A percentile compares a stretch with the other conserved stretches of the same genome.
Evolutionary conservation across 2,113 vertebrate genomes (phyloP).

Genomic region (Lepidothrix coronata): DNA sequence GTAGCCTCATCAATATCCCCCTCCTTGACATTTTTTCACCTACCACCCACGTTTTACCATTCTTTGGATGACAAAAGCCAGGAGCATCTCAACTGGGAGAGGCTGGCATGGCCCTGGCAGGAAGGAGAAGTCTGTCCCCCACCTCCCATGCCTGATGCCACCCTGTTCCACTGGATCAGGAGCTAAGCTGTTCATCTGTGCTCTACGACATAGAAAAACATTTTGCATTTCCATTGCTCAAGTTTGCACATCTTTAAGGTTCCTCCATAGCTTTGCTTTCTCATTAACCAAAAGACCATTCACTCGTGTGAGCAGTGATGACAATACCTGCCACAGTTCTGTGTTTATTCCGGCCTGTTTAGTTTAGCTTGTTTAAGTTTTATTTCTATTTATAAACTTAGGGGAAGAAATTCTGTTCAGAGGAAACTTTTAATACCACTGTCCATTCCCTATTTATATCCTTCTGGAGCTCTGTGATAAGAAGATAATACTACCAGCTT

Average conservation of each 20-base stretch:
- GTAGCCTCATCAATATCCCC: background rate
- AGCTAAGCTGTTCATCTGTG: background rate
- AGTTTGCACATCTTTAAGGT: background rate
- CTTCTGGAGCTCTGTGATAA: background rate
- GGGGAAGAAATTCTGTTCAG: background rate
- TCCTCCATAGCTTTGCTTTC: background rate
- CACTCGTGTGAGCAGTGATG: accelerated
- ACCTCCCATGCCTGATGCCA: accelerated
- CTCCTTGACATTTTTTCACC: background rate
- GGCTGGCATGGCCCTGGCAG: background rate
- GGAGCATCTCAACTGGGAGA: background rate
- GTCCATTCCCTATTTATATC: background rate
- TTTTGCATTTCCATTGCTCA: background rate
- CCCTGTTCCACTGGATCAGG: accelerated
- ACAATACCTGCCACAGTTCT: background rate
- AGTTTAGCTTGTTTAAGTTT: background rate
- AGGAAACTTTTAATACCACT: background rate
- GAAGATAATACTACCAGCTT: background rate
- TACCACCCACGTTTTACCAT: conserved; percentile 2
- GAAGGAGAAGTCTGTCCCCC: background rate
- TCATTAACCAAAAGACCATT: background rate
- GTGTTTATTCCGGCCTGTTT: background rate
- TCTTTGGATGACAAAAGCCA: conserved; percentile 11
- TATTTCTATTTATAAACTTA: background rate
- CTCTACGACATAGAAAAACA: background rate